A percentile compares a stretch with the other conserved stretches of the same genome.
phyloP scores from a whole-genome alignment of 2,888 invertebrate species.

The Ecdyonurus torrentis region DNA sequence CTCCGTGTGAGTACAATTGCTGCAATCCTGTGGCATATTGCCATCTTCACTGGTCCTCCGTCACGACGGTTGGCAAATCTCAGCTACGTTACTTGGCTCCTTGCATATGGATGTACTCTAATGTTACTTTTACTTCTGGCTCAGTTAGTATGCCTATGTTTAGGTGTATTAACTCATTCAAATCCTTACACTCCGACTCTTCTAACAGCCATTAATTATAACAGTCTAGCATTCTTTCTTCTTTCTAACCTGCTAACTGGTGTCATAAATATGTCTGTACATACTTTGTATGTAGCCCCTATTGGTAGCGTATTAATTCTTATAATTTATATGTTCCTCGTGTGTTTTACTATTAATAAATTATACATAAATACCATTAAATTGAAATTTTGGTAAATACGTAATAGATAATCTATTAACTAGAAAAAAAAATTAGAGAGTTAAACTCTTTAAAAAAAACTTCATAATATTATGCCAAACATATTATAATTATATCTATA shows the following conservation, averaged over 20 bases:
- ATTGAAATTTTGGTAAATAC: constrained; percentile 3
- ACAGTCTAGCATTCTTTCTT: constrained; percentile 72
- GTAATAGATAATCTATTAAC: no score
- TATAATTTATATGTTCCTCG: constrained; percentile 4
- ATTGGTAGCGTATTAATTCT: constrained; percentile 27
- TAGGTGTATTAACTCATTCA: constrained; percentile 10
- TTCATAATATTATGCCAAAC: no score
- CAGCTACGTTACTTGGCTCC: constrained; percentile 62
- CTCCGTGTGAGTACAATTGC: background rate
- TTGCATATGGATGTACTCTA: constrained; percentile 42
- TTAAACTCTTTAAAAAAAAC: no score
- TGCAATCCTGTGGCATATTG: constrained; percentile 25
- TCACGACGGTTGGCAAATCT: constrained; percentile 73
- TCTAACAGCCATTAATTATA: constrained; percentile 55
- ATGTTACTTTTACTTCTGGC: constrained; percentile 35
- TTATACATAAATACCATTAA: constrained; percentile 2
- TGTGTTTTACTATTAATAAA: background rate
- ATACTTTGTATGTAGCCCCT: constrained; percentile 36
- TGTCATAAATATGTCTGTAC: constrained; percentile 50
- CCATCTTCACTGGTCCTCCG: constrained; percentile 27
- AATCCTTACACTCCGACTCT: constrained; percentile 32
- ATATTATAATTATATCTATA: no score
- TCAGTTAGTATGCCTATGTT: constrained; percentile 31
- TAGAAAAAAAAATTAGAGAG: no score
- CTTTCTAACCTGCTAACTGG: constrained; percentile 74